Base-by-base conservation (phyloP, 2,113 vertebrate genomes). In the Corythornis vintsioides region DNA sequence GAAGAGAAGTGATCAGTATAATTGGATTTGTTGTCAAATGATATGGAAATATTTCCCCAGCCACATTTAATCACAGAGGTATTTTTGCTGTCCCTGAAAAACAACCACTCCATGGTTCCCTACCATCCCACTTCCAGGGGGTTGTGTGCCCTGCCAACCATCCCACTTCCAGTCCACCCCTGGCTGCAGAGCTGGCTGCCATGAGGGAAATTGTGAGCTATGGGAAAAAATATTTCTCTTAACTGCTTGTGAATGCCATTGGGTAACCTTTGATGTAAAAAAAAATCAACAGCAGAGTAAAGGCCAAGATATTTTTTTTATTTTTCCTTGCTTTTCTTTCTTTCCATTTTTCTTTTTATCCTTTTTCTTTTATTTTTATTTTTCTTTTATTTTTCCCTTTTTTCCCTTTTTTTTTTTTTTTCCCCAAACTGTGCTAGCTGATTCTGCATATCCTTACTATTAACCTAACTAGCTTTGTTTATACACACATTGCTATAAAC, bases 281-380 rank as follows among this genome's bases (percentile, higher is more conserved):
- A 21, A 24, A 13, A 12, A 24, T 22, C 48, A 24, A 50, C 26
- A 69, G 40, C 81, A 8, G 55, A 59, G 22, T 19, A 84, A 90
- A 96, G 93, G 88, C 86, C 90, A 90, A 75, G 83, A 79, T 92
- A 47, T 47, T 19, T 47, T 47, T 19, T 45, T 47, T 47, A 9
- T 47, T 47, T 47, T 45, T 45, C 18, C 16, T 45, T 45, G 4
- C 7, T 45, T 45, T 45, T 15, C n/a, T 15, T 45, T 45, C 43
- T 45, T 45, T 45, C 6, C 10, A 11, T 38, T 47, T 48, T 48
- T 48, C 47, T 21, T 48, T 21, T 11, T 11, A 8, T 16, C 45
- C 45, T 19, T 19, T 47, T 47, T 47, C 18, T 47, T 48, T 33
- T 33, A 18, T 12, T 20, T 57, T 38, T 38, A 38, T 38, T 38